These are phyloP conservation scores for Parasteatoda tepidariorum DNA, from an alignment of 1,140 invertebrate species.

Conservation along the genomic window DNA sequence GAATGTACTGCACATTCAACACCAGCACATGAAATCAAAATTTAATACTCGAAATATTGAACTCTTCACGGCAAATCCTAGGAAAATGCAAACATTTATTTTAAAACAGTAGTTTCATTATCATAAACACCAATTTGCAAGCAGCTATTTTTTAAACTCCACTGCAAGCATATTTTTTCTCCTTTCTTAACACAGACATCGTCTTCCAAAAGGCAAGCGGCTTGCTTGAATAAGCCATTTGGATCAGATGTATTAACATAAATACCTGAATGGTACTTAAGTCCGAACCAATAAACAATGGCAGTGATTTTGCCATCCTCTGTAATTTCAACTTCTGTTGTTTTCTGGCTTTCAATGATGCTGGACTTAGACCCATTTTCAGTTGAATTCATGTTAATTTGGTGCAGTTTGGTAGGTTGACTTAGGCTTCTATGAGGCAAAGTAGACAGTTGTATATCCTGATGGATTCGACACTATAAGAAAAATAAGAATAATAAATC, in stretches of 20 bases:
- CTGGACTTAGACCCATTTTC: conserved; percentile 7
- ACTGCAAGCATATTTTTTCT: conserved; percentile 27
- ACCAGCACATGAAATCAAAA: no score
- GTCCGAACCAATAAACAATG: conserved; percentile 39
- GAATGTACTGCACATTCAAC: no score
- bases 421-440: conserved; percentile 33
- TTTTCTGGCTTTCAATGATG: background rate
- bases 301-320: conserved; percentile 25
- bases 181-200: conserved; percentile 16
- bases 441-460: conserved; percentile 42
- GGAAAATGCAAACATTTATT: background rate
- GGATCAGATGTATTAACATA: conserved; percentile 24
- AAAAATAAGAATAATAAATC: background rate
- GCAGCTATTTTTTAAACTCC: conserved; percentile 45
- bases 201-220: conserved; percentile 28
- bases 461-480: conserved; percentile 44
- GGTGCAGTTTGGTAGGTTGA: conserved; percentile 25
- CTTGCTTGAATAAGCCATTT: conserved; percentile 20
- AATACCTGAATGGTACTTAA: conserved; percentile 11
- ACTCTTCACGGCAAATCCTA: no score
- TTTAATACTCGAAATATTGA: no score
- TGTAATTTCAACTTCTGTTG: conserved; percentile 4
- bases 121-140: conserved; percentile 31
- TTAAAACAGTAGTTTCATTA: background rate
- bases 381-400: conserved; percentile 32